Evolutionary conservation across 2,113 vertebrate species (phyloP).

Genomic region (Pandion haliaetus): DNA sequence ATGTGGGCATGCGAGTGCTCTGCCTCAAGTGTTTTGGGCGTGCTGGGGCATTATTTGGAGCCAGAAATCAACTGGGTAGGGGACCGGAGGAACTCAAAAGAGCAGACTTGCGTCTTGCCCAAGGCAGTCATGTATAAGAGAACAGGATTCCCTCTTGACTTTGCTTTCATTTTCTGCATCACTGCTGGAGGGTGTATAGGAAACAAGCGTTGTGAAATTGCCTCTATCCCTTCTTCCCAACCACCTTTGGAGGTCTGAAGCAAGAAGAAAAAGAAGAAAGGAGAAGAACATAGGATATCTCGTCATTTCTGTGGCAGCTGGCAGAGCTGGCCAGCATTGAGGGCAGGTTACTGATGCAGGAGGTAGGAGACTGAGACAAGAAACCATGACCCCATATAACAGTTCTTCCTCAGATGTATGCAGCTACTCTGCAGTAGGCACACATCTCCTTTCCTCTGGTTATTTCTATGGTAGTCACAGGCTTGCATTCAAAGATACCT

Average conservation of each 20-base stretch:
- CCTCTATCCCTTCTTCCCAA: neutral
- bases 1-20: neutral
- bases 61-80: neutral
- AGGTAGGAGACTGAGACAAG: neutral
- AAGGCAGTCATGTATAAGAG: neutral
- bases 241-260: neutral
- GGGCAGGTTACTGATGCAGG: neutral
- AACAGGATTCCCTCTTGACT: neutral
- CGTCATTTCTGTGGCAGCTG: neutral
- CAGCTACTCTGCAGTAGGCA: no score
- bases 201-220: neutral
- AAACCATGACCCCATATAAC: neutral
- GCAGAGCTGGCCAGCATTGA: neutral
- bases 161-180: neutral
- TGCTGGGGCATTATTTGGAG: neutral
- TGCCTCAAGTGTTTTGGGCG: neutral
- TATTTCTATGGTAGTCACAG: neutral
- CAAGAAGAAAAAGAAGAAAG: neutral
- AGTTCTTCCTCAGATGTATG: neutral
- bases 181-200: neutral
- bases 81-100: neutral
- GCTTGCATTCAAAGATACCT: neutral
- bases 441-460: neutral
- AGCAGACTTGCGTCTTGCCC: neutral
- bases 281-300: neutral